A percentile compares a stretch with the other conserved stretches of the same genome.
These are phyloP conservation scores for Piprites chloris DNA, from an alignment of 2,113 vertebrate species.

Conservation along the genomic window DNA sequence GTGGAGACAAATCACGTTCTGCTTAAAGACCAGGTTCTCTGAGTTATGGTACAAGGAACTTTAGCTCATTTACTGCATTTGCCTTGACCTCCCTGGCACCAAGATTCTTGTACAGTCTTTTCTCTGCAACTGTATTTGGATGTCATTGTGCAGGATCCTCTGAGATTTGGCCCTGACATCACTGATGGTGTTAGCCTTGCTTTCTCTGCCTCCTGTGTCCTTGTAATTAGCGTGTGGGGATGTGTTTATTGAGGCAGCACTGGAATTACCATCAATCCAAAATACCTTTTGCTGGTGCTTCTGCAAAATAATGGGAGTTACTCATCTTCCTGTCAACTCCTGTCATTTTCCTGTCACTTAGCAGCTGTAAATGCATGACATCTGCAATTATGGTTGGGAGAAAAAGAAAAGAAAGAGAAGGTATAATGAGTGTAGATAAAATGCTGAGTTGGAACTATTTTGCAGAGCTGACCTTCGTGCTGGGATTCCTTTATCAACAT, in stretches of 20 bases:
- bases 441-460: background rate
- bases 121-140: background rate
- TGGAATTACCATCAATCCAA: background rate
- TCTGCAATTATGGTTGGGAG: background rate
- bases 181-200: background rate
- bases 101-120: background rate
- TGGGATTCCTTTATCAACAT: background rate
- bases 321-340: background rate
- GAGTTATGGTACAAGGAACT: background rate
- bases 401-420: fast-evolving
- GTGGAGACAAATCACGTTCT: background rate
- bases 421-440: background rate
- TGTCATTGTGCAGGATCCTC: background rate
- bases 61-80: background rate
- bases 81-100: background rate
- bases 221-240: background rate
- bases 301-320: background rate
- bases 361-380: background rate
- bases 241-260: background rate
- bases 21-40: background rate
- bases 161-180: background rate
- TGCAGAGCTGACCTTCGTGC: background rate
- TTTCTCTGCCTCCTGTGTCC: background rate
- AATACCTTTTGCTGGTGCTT: background rate
- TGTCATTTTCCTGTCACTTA: background rate